A percentile compares a stretch with the other conserved stretches of the same genome.
These are phyloP conservation scores for Pluvialis apricaria DNA, from an alignment of 2,113 vertebrate genomes.

Conservation along the genomic window DNA sequence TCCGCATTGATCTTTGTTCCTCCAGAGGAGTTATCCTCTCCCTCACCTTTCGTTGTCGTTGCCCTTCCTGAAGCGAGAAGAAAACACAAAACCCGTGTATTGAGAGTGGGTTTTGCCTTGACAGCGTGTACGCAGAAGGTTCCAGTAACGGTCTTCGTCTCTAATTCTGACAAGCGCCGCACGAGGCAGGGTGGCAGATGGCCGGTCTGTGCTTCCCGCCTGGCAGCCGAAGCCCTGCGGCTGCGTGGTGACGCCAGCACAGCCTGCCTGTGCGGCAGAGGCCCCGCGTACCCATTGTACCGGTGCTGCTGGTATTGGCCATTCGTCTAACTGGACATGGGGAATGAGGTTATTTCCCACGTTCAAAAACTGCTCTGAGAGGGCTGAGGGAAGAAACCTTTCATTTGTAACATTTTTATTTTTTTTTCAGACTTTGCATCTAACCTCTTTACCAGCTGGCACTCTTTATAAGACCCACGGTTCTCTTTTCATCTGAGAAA, in stretches of 20 bases:
- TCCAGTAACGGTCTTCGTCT: neutral
- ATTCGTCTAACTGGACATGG: neutral
- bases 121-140: neutral
- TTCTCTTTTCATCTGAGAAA: conserved; percentile 14
- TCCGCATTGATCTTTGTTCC: neutral
- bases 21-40: neutral
- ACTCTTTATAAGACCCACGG: neutral
- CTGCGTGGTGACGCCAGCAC: neutral
- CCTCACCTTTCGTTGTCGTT: neutral
- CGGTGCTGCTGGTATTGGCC: neutral
- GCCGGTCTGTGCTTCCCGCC: neutral
- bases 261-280: neutral
- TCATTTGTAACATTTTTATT: neutral
- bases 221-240: neutral
- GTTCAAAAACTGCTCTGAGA: neutral
- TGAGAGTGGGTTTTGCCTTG: neutral
- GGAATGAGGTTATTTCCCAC: neutral
- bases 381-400: neutral
- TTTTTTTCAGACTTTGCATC: neutral
- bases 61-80: neutral
- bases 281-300: rapidly evolving
- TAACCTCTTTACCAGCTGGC: conserved; percentile 25
- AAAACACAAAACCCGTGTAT: neutral
- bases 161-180: neutral
- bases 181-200: neutral